phyloP scores from a whole-genome alignment of 2,797 vertebrate genomes.

The Dicrostonyx torquatus region DNA sequence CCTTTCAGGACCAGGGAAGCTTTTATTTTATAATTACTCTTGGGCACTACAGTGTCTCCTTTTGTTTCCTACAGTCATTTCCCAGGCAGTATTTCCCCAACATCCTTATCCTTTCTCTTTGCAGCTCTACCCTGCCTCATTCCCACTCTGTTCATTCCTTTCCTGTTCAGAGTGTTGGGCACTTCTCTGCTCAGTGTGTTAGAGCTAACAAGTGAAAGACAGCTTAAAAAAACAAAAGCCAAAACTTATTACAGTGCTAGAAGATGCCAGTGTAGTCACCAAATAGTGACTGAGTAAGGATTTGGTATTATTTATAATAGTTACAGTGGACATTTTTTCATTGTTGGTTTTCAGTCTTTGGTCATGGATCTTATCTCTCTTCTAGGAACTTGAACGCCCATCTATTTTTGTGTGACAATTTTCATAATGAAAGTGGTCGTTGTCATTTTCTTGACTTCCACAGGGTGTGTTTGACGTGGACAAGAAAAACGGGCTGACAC shows the following conservation, averaged over 20 bases:
- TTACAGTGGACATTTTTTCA: background rate
- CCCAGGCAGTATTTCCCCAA: background rate
- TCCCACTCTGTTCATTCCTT: background rate
- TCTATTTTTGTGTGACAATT: constrained; percentile 27
- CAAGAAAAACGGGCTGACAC: constrained; percentile 93
- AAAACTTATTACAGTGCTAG: background rate
- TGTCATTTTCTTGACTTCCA: constrained; percentile 53
- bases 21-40: background rate
- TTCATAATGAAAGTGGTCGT: background rate
- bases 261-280: background rate
- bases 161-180: constrained; percentile 5
- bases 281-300: background rate
- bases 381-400: constrained; percentile 29
- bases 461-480: constrained; percentile 98
- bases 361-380: constrained; percentile 1
- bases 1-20: background rate
- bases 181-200: background rate
- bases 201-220: constrained; percentile 24
- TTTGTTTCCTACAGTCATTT: constrained; percentile 5
- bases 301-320: constrained; percentile 9
- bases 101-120: background rate
- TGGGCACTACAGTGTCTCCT: background rate
- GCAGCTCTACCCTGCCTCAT: background rate
- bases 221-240: background rate
- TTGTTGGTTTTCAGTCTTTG: constrained; percentile 49